Base-by-base conservation (phyloP, 2,888 invertebrate species). In the Spodoptera picta region DNA sequence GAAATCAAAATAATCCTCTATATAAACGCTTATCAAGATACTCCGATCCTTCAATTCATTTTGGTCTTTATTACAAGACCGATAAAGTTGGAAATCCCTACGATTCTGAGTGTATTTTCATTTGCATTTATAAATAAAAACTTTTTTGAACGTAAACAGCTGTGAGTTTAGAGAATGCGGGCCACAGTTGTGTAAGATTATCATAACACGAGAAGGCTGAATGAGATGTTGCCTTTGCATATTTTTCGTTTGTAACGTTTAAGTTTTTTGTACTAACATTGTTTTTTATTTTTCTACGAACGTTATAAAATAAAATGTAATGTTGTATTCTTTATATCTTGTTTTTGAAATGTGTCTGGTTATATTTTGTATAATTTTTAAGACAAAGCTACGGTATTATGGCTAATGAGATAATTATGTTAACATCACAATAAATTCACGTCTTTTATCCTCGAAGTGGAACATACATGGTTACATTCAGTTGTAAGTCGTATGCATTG, bases 141-240 rank as follows among this genome's bases (percentile, higher is more conserved):
- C 62, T 75, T 78, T 64, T 62, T 68, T 44, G 47, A 56, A 62
- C 54, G 44, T 49, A 69, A 73, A 63, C 65, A 56, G 46, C 59
- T 72, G 71, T 43, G 47, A 59, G 43, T 69, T 77, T 54, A 58
- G 59, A 36, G 60, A 63, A 75, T 75, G 56, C 65, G 77, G 65
- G 80, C 49, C 77, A 4, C 77, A 76, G 77, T 69, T 77, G 80
- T 44, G 79, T 65, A 55, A 76, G 61, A 79, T 79, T 69, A 76
- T 63, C 60, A 65, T 77, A 79, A 76, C 77, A 72, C 56, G 77
- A 79, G 67, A 69, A 67, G 73, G 50, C 61, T 58, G 66, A 69
- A 67, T 69, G 59, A 63, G 60, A 67, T 60, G 53, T 72, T 47
- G 47, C 57, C 53, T 79, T 79, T 73, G 59, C 69, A 65, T 63